phyloP scores from a whole-genome alignment of 2,113 vertebrate genomes.

The Cyanoramphus novaezelandiae region DNA sequence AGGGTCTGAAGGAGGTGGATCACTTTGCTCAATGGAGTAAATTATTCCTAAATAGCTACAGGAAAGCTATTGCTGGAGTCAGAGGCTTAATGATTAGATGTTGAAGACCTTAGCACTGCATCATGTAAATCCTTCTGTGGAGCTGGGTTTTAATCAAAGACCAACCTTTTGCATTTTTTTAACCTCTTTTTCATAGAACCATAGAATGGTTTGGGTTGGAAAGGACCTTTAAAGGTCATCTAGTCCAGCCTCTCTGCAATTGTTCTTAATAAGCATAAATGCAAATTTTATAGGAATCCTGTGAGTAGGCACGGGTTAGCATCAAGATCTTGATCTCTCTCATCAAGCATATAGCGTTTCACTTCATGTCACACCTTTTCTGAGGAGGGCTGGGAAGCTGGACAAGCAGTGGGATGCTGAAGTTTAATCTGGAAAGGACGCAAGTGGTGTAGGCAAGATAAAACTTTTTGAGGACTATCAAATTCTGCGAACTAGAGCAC shows the following conservation, averaged over 20 bases:
- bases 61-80: neutral
- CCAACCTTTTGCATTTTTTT: neutral
- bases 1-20: neutral
- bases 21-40: neutral
- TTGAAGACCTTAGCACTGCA: neutral
- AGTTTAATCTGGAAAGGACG: constrained; percentile 8
- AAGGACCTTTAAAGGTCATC: neutral
- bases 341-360: neutral
- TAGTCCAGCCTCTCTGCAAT: neutral
- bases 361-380: neutral
- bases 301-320: neutral
- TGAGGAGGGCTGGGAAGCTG: neutral
- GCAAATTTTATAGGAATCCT: neutral
- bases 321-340: neutral
- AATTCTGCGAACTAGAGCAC: neutral
- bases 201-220: neutral
- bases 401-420: neutral
- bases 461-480: neutral
- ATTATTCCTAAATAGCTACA: neutral
- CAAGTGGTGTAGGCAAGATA: neutral
- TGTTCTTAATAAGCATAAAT: neutral
- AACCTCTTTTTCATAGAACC: neutral
- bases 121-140: neutral
- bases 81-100: neutral
- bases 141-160: neutral